These are phyloP conservation scores for Gymnobelideus leadbeateri DNA, from an alignment of 2,113 vertebrate genomes.

Conservation along the genomic window DNA sequence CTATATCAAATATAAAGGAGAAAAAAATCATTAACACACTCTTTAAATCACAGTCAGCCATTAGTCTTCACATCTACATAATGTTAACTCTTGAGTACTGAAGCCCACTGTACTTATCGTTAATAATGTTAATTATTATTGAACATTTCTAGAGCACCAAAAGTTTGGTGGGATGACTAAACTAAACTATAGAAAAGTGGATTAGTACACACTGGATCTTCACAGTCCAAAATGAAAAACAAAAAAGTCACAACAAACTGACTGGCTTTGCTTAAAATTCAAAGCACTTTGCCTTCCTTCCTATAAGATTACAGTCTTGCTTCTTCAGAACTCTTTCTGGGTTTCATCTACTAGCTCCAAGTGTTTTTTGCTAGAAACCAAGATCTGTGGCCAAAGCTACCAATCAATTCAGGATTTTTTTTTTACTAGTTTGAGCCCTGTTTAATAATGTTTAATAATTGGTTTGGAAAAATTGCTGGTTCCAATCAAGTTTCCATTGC, in stretches of 20 bases:
- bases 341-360: neutral
- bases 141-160: neutral
- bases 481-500: neutral
- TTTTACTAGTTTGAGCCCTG: neutral
- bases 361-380: conserved; percentile 10
- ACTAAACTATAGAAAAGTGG: conserved; percentile 10
- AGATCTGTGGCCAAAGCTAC: conserved; percentile 1
- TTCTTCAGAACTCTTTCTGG: conserved; percentile 18
- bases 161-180: neutral
- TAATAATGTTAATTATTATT: no score
- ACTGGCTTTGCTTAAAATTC: conserved; percentile 16
- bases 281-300: neutral
- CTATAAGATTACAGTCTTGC: conserved; percentile 3
- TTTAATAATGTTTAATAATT: neutral
- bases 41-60: neutral
- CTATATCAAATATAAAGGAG: neutral
- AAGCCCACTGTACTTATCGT: neutral
- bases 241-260: neutral
- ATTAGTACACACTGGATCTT: neutral
- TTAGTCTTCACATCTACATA: neutral
- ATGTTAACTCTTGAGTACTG: neutral
- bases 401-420: conserved; percentile 26
- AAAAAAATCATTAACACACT: conserved; percentile 4
- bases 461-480: neutral
- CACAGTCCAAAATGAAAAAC: conserved; percentile 49